A percentile compares a stretch with the other conserved stretches of the same genome.
Evolutionary conservation across 2,888 invertebrate genomes (phyloP).

Genomic region (Antheraea yamamai): DNA sequence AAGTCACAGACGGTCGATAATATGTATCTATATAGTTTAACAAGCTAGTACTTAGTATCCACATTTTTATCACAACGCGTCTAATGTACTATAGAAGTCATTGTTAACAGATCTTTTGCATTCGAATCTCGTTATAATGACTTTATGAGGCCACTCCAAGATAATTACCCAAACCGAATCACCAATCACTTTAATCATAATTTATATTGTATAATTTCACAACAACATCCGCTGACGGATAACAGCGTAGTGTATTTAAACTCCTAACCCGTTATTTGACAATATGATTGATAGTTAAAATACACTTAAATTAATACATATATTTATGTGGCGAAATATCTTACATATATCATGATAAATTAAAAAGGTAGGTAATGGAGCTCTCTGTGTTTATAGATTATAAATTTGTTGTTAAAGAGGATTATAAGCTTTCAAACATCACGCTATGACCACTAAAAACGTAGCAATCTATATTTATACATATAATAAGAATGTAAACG

Average conservation of each 20-base stretch:
- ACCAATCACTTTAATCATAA: not conserved
- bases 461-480: too few species aligned
- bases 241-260: not conserved
- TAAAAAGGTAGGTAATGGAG: not conserved
- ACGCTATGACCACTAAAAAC: too few species aligned
- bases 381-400: too few species aligned
- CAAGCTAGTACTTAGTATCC: too few species aligned
- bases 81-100: not conserved
- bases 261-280: not conserved
- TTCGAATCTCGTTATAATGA: not conserved
- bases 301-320: not conserved
- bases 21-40: too few species aligned
- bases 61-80: too few species aligned
- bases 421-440: too few species aligned
- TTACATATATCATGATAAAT: not conserved
- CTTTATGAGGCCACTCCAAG: not conserved
- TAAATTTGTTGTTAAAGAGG: too few species aligned
- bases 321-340: not conserved
- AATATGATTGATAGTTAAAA: not conserved
- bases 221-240: conserved; percentile 10
- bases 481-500: too few species aligned
- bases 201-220: not conserved
- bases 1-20: too few species aligned
- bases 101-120: not conserved
- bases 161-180: not conserved